These are phyloP conservation scores for Sylvilagus floridanus DNA, from an alignment of 2,797 vertebrate species.

Conservation along the genomic window DNA sequence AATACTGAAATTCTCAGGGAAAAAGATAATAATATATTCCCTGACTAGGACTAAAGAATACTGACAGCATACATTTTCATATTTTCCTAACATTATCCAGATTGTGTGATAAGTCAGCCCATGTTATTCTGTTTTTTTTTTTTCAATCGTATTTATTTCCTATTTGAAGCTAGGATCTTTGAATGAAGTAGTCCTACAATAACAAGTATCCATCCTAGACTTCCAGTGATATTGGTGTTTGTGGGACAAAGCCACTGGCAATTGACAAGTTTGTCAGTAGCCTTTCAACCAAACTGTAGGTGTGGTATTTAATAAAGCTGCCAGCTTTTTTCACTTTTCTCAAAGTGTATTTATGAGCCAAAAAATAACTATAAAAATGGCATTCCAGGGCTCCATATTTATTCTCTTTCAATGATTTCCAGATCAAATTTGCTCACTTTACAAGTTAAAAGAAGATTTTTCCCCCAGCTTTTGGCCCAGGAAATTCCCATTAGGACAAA, in stretches of 20 bases:
- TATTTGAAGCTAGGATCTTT: background rate
- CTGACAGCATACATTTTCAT: background rate
- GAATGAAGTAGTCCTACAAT: conserved; percentile 31
- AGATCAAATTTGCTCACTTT: conserved; percentile 59
- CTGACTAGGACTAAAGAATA: background rate
- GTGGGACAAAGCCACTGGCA: background rate
- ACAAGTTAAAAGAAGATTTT: conserved; percentile 46
- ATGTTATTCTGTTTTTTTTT: background rate
- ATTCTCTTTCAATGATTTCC: conserved; percentile 58
- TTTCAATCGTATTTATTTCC: background rate
- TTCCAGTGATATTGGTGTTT: background rate
- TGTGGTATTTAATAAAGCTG: background rate
- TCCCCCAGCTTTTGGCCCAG: background rate
- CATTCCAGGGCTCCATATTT: background rate
- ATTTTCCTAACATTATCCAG: background rate
- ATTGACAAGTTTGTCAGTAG: background rate
- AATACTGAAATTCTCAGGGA: background rate
- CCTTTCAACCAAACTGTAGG: background rate
- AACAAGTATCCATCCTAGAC: background rate
- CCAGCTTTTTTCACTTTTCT: background rate
- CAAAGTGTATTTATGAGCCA: conserved; percentile 5
- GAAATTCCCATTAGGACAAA: conserved; percentile 38
- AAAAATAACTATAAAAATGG: background rate
- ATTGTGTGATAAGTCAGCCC: background rate
- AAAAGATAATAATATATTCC: conserved; percentile 32